These are phyloP conservation scores for Tetrax tetrax DNA, from an alignment of 2,113 vertebrate species.

Conservation along the genomic window DNA sequence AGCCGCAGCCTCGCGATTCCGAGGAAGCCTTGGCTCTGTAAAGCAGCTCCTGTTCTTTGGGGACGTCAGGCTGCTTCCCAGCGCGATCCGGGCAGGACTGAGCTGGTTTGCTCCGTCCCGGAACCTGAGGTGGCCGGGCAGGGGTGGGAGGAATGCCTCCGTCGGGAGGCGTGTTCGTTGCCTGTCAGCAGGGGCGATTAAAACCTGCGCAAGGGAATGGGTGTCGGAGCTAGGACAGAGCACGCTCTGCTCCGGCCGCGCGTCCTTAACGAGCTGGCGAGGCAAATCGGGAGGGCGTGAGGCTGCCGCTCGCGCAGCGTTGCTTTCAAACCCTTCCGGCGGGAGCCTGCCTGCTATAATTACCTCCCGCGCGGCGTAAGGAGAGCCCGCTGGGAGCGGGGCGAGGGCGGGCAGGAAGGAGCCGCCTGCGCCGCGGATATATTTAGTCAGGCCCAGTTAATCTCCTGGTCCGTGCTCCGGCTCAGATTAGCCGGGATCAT, in stretches of 20 bases:
- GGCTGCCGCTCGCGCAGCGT: neutral
- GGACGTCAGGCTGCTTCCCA: neutral
- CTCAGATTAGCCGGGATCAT: neutral
- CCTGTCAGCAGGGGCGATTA: neutral
- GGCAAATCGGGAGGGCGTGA: neutral
- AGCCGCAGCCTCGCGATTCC: neutral
- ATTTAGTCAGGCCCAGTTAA: slow-evolving; percentile 8
- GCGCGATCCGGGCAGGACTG: neutral
- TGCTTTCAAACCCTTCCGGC: neutral
- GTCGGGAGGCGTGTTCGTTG: neutral
- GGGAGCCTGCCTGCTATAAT: neutral
- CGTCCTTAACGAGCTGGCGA: neutral
- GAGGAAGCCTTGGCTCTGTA: neutral
- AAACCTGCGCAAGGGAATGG: neutral
- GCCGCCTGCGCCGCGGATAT: neutral
- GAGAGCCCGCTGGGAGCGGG: neutral
- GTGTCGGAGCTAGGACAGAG: neutral
- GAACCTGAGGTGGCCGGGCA: neutral
- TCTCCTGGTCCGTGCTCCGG: neutral
- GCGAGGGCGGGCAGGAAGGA: neutral
- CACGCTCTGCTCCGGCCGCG: accelerated
- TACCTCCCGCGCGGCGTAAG: neutral
- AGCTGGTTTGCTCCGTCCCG: neutral
- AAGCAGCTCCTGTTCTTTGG: neutral
- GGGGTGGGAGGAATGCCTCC: neutral